These are phyloP conservation scores for Mechanitis messenoides DNA, from an alignment of 2,888 invertebrate species.

Conservation along the genomic window DNA sequence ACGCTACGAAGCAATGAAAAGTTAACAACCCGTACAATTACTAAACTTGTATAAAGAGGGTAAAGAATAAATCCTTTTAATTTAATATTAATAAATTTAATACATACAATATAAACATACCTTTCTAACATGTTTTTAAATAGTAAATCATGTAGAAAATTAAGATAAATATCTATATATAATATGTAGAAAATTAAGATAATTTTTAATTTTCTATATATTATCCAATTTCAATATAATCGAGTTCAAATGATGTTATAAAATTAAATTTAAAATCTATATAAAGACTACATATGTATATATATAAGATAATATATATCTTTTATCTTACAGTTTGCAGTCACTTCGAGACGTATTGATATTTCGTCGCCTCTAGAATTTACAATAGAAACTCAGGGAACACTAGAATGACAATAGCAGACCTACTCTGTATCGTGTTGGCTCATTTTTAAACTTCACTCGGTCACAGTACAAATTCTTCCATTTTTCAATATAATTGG, in stretches of 20 bases:
- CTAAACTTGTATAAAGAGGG: too few relatives aligned
- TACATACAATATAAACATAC: too few relatives aligned
- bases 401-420: constrained; percentile 40
- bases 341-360: constrained; percentile 42
- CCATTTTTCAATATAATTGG: constrained; percentile 9
- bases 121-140: too few relatives aligned
- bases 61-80: too few relatives aligned
- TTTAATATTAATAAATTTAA: too few relatives aligned
- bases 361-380: constrained; percentile 44
- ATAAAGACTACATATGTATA: constrained; percentile 17
- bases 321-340: constrained; percentile 28
- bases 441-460: constrained; percentile 27
- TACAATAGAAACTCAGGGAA: constrained; percentile 40
- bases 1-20: too few relatives aligned
- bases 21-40: too few relatives aligned
- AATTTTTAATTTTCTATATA: too few relatives aligned
- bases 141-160: too few relatives aligned
- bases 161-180: too few relatives aligned
- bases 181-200: not conserved
- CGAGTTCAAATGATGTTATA: not conserved
- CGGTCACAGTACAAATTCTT: constrained; percentile 15
- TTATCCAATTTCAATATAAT: not conserved
- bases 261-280: constrained; percentile 12
- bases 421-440: constrained; percentile 23
- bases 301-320: constrained; percentile 18